Percentiles rank a stretch among this genome's conserved stretches.
Evolutionary conservation across 2,113 vertebrate species (phyloP).

Genomic region (Psophia crepitans): DNA sequence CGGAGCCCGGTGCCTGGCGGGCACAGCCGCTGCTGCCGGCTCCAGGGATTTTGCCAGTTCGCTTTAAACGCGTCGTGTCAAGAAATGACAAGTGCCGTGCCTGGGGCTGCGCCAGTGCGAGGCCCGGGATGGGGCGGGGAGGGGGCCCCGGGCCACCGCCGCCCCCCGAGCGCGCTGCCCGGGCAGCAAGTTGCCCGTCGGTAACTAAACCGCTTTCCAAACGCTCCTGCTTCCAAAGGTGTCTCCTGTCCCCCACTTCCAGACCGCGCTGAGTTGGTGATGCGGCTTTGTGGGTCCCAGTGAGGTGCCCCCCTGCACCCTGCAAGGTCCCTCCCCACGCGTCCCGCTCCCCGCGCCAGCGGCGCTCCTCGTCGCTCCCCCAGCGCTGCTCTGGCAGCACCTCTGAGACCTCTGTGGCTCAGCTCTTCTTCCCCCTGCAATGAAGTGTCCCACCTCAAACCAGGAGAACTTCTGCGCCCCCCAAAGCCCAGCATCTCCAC

Average conservation of each 20-base stretch:
- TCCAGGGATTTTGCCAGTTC: accelerated
- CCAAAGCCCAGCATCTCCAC: accelerated
- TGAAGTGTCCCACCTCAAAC: not conserved
- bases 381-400: not conserved
- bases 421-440: not conserved
- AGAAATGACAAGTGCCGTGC: not conserved
- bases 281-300: not conserved
- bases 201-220: not conserved
- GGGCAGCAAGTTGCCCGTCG: not conserved
- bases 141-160: not conserved
- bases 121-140: accelerated
- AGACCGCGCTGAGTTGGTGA: accelerated
- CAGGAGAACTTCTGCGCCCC: not conserved
- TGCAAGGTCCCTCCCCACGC: not conserved
- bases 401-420: not conserved
- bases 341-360: not conserved
- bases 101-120: not conserved
- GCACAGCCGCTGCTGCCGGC: not conserved
- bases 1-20: not conserved
- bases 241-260: not conserved
- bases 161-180: accelerated
- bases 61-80: accelerated
- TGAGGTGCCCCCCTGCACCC: not conserved
- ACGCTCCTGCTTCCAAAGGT: not conserved
- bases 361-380: not conserved